Percentiles rank a stretch among this genome's conserved stretches.
Conservation (phyloP, 2,113 vertebrate species). For the Cavia aperea region DNA sequence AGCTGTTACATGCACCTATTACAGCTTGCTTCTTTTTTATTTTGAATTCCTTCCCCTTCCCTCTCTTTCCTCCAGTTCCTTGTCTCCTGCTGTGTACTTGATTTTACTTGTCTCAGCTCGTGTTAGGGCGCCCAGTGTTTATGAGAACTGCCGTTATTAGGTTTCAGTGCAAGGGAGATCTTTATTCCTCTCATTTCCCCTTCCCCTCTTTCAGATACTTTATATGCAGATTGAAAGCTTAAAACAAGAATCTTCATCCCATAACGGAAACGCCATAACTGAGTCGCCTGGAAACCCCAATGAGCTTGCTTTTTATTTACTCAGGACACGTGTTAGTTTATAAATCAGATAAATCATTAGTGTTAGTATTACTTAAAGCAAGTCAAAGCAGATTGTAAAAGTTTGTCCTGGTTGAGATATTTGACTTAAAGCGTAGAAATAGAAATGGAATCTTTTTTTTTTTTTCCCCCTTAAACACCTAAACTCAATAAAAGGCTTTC, state of each 20-base stretch:
- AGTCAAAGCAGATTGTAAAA: constrained; percentile 13
- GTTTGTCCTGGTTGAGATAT: background rate
- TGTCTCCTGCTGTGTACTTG: too few species aligned
- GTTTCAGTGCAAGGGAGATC: background rate
- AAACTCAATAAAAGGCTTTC: background rate
- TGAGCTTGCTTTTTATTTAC: background rate
- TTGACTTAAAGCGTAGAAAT: background rate
- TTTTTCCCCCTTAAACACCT: background rate
- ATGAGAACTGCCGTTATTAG: background rate
- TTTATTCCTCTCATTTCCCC: background rate
- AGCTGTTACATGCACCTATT: background rate
- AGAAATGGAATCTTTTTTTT: background rate
- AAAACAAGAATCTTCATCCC: background rate
- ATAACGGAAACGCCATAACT: background rate
- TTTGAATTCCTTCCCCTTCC: too few species aligned
- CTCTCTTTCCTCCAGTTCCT: background rate
- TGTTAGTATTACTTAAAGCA: background rate
- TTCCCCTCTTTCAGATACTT: background rate
- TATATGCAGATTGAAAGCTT: background rate
- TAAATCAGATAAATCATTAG: constrained; percentile 13
- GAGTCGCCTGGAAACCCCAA: background rate
- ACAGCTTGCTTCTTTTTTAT: background rate
- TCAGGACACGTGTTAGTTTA: background rate
- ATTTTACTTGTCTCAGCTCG: too few species aligned
- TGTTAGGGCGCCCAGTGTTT: background rate